Evolutionary conservation across 2,113 vertebrate species (phyloP), one percentile per base, ranked within the genome.

Genomic region (Ciconia boyciana): DNA sequence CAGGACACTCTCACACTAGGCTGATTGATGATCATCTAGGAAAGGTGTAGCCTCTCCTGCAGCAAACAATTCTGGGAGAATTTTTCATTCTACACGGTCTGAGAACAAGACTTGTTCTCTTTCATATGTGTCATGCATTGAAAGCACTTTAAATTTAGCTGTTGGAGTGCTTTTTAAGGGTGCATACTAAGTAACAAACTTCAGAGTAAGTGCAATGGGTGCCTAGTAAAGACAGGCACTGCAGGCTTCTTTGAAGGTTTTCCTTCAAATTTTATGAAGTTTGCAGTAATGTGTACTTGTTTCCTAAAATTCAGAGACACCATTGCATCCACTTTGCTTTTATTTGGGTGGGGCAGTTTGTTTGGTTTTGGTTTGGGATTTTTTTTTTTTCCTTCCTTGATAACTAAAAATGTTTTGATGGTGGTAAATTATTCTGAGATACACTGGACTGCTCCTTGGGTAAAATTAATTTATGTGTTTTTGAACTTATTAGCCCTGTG

Each of bases 21-120:
- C 31, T 60, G 58, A 19, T 51, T 76, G 13, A 9, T 28, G 10
- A 13, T 36, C 0, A 0, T 22, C 21, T 24, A 54, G 14, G n/a
- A 83, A 36, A 83, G 52, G 6, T 18, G 17, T 32, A 83, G 28
- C 8, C 18, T 48, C 8, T 58, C 72, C 28, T 44, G 31, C 13
- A 65, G 36, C 39, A 52, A 44, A 28, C 19, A 80, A 11, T 83
- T 78, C 28, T 43, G n/a, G 12, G 9, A 64, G n/a, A 64, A 16
- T 51, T 80, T 79, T 80, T 91, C 9, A 19, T 58, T 49, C 32
- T 68, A 13, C 7, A 2, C 20, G 32, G 10, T 26, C 7, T 19
- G 39, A 68, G 43, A 46, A 79, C 7, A 74, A 10, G 4, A 10
- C 8, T 62, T 62, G 16, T 26, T 69, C 22, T 52, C 8, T 58